Conservation (phyloP, 2,797 vertebrate species). For the Coilia nasus region DNA sequence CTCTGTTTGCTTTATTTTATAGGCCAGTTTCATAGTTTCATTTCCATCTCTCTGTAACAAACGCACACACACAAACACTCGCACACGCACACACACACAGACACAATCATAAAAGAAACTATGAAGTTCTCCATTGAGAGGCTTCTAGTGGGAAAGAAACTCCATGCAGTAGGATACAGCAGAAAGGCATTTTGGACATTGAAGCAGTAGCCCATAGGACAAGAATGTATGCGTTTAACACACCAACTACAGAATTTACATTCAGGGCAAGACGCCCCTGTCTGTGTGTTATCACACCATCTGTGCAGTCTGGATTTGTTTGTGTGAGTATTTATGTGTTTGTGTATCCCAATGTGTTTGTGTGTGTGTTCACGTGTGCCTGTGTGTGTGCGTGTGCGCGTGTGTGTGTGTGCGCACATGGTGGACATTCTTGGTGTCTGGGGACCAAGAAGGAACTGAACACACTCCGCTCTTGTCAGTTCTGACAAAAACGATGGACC, state of each 20-base stretch:
- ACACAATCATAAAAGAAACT: too few species aligned
- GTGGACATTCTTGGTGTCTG: not conserved
- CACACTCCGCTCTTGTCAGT: conserved; percentile 45
- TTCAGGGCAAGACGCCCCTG: not conserved
- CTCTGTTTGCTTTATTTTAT: not conserved
- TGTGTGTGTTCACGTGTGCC: not conserved
- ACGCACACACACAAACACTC: not conserved
- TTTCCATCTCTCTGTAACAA: not conserved
- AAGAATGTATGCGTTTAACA: not conserved
- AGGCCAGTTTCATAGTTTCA: not conserved
- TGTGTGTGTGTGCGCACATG: not conserved
- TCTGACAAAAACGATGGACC: conserved; percentile 49
- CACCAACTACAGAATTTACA: not conserved
- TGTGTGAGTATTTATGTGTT: too few species aligned
- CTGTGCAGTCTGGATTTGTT: not conserved
- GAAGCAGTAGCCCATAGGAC: not conserved
- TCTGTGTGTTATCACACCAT: not conserved
- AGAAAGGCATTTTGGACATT: not conserved
- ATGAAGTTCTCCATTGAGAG: too few species aligned
- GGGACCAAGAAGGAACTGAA: conserved; percentile 39
- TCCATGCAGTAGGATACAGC: not conserved
- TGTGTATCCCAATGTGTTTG: not conserved
- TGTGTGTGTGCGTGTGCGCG: not conserved
- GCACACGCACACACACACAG: not conserved
- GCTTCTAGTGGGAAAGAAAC: too few species aligned